Base-by-base conservation (phyloP, 2,888 invertebrate species). In the Troides aeacus region DNA sequence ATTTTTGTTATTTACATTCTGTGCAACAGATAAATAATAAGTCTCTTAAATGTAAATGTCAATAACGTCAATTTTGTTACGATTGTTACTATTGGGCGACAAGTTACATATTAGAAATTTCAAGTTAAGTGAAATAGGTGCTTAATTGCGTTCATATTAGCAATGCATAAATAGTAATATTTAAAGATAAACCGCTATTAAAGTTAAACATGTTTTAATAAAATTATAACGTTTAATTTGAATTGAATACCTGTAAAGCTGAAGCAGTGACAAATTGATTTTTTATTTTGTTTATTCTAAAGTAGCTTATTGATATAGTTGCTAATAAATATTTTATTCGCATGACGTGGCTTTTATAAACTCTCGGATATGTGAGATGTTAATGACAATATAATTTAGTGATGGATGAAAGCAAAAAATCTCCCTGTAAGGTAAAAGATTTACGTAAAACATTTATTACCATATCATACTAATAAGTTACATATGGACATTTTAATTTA, bases 281-380 rank as follows among this genome's bases (percentile, higher is more conserved):
- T 90, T 90, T 87, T 86, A 82, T 87, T 89, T 90, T 88, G 86
- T 88, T 90, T 90, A 87, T 79, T 86, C 85, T 84, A 84, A 84
- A 88, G 90, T 89, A 88, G 91, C 90, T 92, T 91, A 84, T 89
- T 90, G 88, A 83, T 87, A 86, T 84, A 86, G 87, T 89, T 84
- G 90, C 90, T 89, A 82, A 81, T 81, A 84, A 83, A 72, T 86
- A 80, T 86, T 88, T 90, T 87, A 84, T 85, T 78, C 78, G 84
- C 82, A 87, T 86, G 87, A 84, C 85, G 85, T 88, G 83, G 84
- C 84, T 84, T 77, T 79, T 84, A 77, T 77, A 76, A 76, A 76
- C 78, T 84, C 83, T 88, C 81, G 85, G 86, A 84, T 79, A 88
- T 89, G 88, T 88, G 89, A 90, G 83, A 85, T 86, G 82, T 88